Percentiles rank a stretch among this genome's conserved stretches.
phyloP scores from a whole-genome alignment of 1,140 invertebrate species.

The Drosophila miranda region DNA sequence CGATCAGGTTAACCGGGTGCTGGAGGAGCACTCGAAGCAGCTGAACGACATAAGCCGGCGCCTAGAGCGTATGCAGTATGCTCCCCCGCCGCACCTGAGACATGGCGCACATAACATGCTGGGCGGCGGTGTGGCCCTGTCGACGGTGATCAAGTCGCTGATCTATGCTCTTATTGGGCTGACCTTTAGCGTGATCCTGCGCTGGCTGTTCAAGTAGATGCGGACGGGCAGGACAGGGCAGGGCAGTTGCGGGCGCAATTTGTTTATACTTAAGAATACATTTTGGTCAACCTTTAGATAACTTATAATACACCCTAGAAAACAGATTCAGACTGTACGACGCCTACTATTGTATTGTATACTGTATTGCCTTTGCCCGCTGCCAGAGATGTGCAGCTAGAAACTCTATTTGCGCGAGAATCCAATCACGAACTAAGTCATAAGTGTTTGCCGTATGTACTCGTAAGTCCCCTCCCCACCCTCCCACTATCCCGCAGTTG shows the following conservation, averaged over 20 bases:
- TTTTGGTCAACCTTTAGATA: slow-evolving; percentile 56
- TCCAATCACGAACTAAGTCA: slow-evolving; percentile 29
- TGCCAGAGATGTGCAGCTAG: slow-evolving; percentile 27
- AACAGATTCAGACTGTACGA: slow-evolving; percentile 24
- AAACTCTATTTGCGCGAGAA: slow-evolving; percentile 22
- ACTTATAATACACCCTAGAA: slow-evolving; percentile 41
- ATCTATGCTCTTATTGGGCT: slow-evolving; percentile 63
- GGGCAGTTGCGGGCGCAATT: slow-evolving; percentile 38
- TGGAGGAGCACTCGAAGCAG: slow-evolving; percentile 69
- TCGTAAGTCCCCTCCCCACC: slow-evolving; percentile 1
- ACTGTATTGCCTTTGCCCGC: slow-evolving; percentile 54
- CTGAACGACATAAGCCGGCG: slow-evolving; percentile 61
- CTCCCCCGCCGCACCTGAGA: slow-evolving; percentile 36
- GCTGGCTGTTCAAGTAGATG: slow-evolving; percentile 65
- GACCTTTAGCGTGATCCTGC: slow-evolving; percentile 49
- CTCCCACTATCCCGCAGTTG: slow-evolving; percentile 17
- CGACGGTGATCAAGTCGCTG: slow-evolving; percentile 56
- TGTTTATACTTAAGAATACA: slow-evolving; percentile 54
- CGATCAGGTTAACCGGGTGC: slow-evolving; percentile 65
- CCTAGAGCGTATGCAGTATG: slow-evolving; percentile 72
- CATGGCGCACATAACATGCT: slow-evolving; percentile 29
- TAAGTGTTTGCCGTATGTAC: slow-evolving; percentile 40
- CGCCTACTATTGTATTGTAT: slow-evolving; percentile 24
- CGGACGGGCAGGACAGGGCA: slow-evolving; percentile 1
- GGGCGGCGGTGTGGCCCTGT: slow-evolving; percentile 49